Conservation (phyloP, 92 coral and sea anemone genomes). For the Montipora capitata region DNA sequence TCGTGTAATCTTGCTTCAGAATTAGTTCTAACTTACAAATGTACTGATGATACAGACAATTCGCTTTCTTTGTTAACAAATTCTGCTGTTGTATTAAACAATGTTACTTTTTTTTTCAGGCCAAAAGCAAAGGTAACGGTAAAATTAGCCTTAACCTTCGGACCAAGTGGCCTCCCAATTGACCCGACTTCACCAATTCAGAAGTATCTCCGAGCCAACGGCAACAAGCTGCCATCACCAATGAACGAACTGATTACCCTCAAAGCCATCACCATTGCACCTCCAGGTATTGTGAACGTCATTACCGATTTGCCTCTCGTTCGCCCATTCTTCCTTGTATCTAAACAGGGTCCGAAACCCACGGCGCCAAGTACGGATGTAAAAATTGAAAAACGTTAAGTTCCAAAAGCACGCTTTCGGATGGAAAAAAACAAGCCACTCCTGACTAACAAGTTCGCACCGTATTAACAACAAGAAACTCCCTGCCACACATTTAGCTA, state of each 20-base stretch:
- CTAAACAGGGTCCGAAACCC: too few species aligned
- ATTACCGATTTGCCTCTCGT: not conserved
- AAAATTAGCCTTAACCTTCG: constrained; percentile 66
- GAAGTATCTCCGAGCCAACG: constrained; percentile 72
- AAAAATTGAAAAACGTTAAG: too few species aligned
- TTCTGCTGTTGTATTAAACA: not conserved
- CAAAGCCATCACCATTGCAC: constrained; percentile 74
- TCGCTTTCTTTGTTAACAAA: not conserved
- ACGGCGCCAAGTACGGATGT: too few species aligned
- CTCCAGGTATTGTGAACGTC: constrained; percentile 73
- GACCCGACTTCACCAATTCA: constrained; percentile 73
- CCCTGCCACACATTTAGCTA: too few species aligned
- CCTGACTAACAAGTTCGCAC: not conserved
- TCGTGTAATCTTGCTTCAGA: too few species aligned
- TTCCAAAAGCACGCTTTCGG: not conserved
- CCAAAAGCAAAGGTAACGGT: constrained; percentile 64
- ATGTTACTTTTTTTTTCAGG: constrained; percentile 14
- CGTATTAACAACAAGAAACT: too few species aligned
- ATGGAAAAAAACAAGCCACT: not conserved
- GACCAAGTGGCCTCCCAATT: constrained; percentile 53
- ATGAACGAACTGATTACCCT: constrained; percentile 63
- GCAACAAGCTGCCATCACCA: constrained; percentile 79
- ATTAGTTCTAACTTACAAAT: not conserved
- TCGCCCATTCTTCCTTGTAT: not conserved
- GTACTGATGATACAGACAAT: not conserved